Percentiles rank a stretch among this genome's conserved stretches.
Evolutionary conservation across 2,797 vertebrate genomes (phyloP).

Genomic region (Novumbra hubbsi): DNA sequence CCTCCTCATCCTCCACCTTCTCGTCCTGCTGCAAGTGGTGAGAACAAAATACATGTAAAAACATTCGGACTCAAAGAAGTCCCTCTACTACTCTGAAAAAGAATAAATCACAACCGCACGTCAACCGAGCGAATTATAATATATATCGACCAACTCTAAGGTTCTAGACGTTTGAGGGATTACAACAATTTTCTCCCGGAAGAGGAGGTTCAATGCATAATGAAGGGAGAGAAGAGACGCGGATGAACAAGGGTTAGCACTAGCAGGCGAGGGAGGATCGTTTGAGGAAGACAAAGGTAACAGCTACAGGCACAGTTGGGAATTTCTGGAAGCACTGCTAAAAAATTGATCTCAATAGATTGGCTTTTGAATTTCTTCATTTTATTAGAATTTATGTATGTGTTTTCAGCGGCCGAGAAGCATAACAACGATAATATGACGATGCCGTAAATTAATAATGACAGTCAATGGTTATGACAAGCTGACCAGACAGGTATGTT

Average conservation of each 20-base stretch:
- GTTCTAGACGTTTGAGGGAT: slow-evolving; percentile 4
- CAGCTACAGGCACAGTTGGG: background rate
- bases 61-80: background rate
- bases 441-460: background rate
- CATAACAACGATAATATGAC: background rate
- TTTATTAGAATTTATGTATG: background rate
- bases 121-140: background rate
- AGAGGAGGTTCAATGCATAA: slow-evolving; percentile 14
- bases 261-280: background rate
- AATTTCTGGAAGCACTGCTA: background rate
- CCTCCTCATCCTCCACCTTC: background rate
- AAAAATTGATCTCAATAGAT: background rate
- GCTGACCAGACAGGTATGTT: background rate
- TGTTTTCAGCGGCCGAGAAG: background rate
- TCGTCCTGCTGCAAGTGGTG: background rate
- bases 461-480: background rate
- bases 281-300: slow-evolving; percentile 7
- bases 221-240: background rate
- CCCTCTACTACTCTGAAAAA: background rate
- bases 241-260: background rate
- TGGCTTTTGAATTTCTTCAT: background rate
- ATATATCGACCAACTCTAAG: background rate
- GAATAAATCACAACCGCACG: background rate
- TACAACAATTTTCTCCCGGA: slow-evolving; percentile 15
- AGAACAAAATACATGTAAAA: background rate